Conservation (phyloP, 2,888 invertebrate genomes). For the Abscondita cerata region DNA sequence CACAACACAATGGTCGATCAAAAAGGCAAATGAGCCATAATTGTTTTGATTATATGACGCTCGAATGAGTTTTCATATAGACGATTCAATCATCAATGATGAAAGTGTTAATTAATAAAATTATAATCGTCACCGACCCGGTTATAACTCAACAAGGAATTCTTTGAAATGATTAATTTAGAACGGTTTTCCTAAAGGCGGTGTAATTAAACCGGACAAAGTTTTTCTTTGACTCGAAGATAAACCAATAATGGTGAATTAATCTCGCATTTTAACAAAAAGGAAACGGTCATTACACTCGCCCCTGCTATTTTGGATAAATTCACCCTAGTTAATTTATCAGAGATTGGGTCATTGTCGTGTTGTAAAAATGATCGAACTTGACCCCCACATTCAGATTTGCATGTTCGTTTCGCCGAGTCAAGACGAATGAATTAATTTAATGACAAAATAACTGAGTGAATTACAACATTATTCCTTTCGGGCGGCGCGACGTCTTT, state of each 20-base stretch:
- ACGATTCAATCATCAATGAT: background rate
- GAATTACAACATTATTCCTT: too few relatives aligned
- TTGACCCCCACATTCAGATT: slow-evolving; percentile 5
- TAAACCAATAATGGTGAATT: too few relatives aligned
- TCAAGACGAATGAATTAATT: too few relatives aligned
- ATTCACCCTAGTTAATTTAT: slow-evolving; percentile 11
- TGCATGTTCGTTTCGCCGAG: background rate
- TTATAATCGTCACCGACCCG: background rate
- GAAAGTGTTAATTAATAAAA: slow-evolving; percentile 6
- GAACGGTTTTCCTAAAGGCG: too few relatives aligned
- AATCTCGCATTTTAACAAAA: too few relatives aligned
- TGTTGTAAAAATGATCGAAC: background rate
- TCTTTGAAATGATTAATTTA: background rate
- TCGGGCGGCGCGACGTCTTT: too few relatives aligned
- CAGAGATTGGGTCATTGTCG: background rate
- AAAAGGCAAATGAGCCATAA: slow-evolving; percentile 15
- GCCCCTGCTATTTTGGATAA: too few relatives aligned
- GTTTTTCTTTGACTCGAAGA: too few relatives aligned
- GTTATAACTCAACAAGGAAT: background rate
- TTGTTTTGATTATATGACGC: slow-evolving; percentile 11
- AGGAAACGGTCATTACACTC: too few relatives aligned
- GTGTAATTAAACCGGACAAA: too few relatives aligned
- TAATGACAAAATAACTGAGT: too few relatives aligned
- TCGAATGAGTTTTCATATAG: background rate
- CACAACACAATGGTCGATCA: slow-evolving; percentile 13